phyloP scores from a whole-genome alignment of 2,888 invertebrate genomes.

The Electrophaes corylata region DNA sequence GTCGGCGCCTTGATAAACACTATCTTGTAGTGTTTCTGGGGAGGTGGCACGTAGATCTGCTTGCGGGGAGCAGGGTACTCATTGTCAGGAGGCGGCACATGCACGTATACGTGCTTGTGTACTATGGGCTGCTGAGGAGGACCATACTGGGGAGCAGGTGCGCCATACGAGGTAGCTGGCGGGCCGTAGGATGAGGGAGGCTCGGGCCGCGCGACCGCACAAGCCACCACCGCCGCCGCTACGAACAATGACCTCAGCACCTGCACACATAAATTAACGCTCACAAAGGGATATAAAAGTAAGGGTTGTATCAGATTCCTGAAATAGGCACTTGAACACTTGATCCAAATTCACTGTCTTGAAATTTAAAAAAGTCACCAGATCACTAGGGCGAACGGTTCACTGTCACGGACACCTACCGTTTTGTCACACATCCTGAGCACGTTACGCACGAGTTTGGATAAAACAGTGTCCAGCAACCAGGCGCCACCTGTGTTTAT shows the following conservation, averaged over 20 bases:
- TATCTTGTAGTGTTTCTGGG: conserved; percentile 93
- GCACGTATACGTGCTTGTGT: conserved; percentile 96
- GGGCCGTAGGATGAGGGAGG: conserved; percentile 85
- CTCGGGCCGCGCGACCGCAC: conserved; percentile 83
- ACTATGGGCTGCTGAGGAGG: conserved; percentile 90
- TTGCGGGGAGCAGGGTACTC: conserved; percentile 88
- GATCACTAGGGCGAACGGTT: conserved; percentile 55
- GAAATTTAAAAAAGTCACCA: conserved; percentile 46
- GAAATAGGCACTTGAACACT: conserved; percentile 27
- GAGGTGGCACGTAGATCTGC: conserved; percentile 80
- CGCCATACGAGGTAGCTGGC: conserved; percentile 76
- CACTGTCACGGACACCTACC: conserved; percentile 67
- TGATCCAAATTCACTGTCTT: conserved; percentile 37
- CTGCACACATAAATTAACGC: conserved; percentile 66
- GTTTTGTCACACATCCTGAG: conserved; percentile 77
- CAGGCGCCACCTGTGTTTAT: conserved; percentile 79
- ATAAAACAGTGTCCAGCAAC: conserved; percentile 75
- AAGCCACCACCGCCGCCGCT: conserved; percentile 72
- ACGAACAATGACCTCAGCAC: conserved; percentile 73
- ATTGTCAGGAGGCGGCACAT: conserved; percentile 94
- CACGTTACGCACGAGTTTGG: conserved; percentile 65
- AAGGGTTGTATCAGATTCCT: not conserved
- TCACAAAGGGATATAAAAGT: conserved; percentile 29
- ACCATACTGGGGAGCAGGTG: conserved; percentile 87
- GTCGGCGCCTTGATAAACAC: conserved; percentile 91